Conservation (phyloP, 2,888 invertebrate genomes). For the Phaonia tiefii region DNA sequence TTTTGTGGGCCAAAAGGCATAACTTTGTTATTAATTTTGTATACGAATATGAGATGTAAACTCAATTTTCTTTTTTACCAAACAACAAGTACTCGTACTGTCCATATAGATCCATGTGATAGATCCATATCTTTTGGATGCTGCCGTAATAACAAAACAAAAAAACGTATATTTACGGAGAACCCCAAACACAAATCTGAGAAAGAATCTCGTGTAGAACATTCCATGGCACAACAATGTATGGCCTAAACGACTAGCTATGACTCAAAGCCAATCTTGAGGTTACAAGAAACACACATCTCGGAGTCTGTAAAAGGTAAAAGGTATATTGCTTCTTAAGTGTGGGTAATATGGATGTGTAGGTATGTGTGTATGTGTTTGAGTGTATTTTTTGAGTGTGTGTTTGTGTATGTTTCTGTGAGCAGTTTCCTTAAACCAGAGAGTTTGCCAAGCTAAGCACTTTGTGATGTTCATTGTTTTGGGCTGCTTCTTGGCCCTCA, state of each 20-base stretch:
- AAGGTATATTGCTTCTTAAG: not conserved
- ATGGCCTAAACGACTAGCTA: not conserved
- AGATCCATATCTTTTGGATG: too few relatives aligned
- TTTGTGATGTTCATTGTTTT: slow-evolving; percentile 30
- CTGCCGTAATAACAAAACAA: too few relatives aligned
- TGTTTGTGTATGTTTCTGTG: not conserved
- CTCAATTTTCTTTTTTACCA: too few relatives aligned
- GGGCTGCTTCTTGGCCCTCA: slow-evolving; percentile 13
- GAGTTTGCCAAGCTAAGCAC: slow-evolving; percentile 23
- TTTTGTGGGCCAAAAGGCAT: slow-evolving; percentile 34
- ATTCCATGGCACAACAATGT: not conserved
- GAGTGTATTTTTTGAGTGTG: slow-evolving; percentile 23
- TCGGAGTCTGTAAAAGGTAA: not conserved
- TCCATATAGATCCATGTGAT: too few relatives aligned
- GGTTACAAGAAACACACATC: not conserved
- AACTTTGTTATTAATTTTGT: slow-evolving; percentile 36
- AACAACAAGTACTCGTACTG: too few relatives aligned
- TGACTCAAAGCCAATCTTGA: slow-evolving; percentile 13
- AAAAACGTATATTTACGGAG: too few relatives aligned
- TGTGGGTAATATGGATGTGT: not conserved
- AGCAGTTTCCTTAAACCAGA: not conserved
- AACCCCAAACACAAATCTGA: too few relatives aligned
- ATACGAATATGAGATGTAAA: too few relatives aligned
- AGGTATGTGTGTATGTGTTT: not conserved
- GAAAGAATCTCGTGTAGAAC: slow-evolving; percentile 1